Percentiles rank a stretch among this genome's conserved stretches.
phyloP scores from a whole-genome alignment of 1,140 invertebrate genomes.

The Caenorhabditis briggsae region DNA sequence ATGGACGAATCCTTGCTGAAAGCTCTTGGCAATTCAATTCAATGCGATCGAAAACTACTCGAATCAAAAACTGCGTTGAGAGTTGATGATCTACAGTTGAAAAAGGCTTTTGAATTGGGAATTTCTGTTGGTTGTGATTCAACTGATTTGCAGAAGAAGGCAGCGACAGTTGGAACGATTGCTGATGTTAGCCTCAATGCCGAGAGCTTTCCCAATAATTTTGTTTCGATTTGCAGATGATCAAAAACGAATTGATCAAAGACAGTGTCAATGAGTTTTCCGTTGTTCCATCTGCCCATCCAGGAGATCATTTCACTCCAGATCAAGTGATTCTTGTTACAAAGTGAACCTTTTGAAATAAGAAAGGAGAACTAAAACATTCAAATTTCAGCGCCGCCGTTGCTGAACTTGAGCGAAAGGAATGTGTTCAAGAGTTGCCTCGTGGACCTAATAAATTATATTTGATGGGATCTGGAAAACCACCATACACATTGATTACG shows the following conservation, averaged over 20 bases:
- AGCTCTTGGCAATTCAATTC: slow-evolving; percentile 29
- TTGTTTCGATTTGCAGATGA: slow-evolving; percentile 67
- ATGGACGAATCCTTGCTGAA: slow-evolving; percentile 72
- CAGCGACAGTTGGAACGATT: slow-evolving; percentile 59
- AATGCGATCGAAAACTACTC: slow-evolving; percentile 56
- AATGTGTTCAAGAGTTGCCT: slow-evolving; percentile 61
- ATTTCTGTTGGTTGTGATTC: slow-evolving; percentile 71
- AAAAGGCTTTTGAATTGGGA: slow-evolving; percentile 70
- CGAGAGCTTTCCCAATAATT: not conserved
- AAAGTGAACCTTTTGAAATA: not conserved
- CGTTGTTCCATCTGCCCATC: slow-evolving; percentile 75
- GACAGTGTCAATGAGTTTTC: slow-evolving; percentile 75
- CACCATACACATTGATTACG: slow-evolving; percentile 73
- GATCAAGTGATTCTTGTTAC: slow-evolving; percentile 70
- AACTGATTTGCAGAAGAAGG: slow-evolving; percentile 46
- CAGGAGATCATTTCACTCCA: slow-evolving; percentile 76
- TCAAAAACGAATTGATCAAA: slow-evolving; percentile 70
- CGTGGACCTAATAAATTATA: slow-evolving; percentile 63
- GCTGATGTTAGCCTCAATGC: slow-evolving; percentile 33
- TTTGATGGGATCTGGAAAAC: slow-evolving; percentile 63
- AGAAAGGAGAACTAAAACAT: not conserved
- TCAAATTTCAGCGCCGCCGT: slow-evolving; percentile 56
- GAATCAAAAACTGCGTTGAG: slow-evolving; percentile 18
- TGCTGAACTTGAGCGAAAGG: slow-evolving; percentile 58
- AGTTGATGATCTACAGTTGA: slow-evolving; percentile 59